phyloP scores from a whole-genome alignment of 2,797 vertebrate genomes.

The Mastacembelus armatus region DNA sequence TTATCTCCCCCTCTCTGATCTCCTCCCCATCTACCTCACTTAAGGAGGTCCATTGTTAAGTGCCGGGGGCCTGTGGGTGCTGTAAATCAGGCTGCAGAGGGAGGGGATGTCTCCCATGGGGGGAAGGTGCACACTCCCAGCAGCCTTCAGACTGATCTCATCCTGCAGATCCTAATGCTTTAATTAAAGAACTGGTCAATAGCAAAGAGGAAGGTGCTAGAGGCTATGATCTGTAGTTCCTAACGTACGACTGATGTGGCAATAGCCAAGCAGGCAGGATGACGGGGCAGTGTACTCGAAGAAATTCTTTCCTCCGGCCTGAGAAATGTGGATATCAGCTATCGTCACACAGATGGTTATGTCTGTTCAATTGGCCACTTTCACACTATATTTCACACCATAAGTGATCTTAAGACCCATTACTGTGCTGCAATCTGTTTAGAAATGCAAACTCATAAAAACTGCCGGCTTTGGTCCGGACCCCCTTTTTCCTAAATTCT shows the following conservation, averaged over 20 bases:
- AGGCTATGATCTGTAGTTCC: constrained; percentile 65
- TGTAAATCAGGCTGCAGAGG: constrained; percentile 84
- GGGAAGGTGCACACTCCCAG: constrained; percentile 75
- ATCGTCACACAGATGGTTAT: constrained; percentile 12
- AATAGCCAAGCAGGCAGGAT: constrained; percentile 44
- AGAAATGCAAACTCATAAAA: constrained; percentile 1
- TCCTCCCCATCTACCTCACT: constrained; percentile 81
- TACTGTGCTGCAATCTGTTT: not conserved
- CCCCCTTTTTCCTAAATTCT: not conserved
- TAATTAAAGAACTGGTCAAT: constrained; percentile 83
- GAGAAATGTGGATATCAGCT: constrained; percentile 27
- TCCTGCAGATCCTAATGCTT: constrained; percentile 75
- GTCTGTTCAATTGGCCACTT: constrained; percentile 31
- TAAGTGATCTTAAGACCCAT: no score
- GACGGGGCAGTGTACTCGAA: constrained; percentile 27
- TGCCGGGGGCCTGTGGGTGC: constrained; percentile 82
- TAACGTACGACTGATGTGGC: constrained; percentile 44
- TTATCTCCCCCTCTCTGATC: constrained; percentile 75
- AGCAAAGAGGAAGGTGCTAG: constrained; percentile 69
- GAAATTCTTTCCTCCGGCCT: constrained; percentile 33
- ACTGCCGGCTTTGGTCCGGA: not conserved
- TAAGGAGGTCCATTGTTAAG: constrained; percentile 85
- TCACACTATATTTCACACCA: constrained; percentile 15
- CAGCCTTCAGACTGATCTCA: constrained; percentile 82
- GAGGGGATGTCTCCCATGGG: constrained; percentile 81